A percentile compares a stretch with the other conserved stretches of the same genome.
phyloP scores from a whole-genome alignment of 2,888 invertebrate species.

The Parthenolecanium corni region DNA sequence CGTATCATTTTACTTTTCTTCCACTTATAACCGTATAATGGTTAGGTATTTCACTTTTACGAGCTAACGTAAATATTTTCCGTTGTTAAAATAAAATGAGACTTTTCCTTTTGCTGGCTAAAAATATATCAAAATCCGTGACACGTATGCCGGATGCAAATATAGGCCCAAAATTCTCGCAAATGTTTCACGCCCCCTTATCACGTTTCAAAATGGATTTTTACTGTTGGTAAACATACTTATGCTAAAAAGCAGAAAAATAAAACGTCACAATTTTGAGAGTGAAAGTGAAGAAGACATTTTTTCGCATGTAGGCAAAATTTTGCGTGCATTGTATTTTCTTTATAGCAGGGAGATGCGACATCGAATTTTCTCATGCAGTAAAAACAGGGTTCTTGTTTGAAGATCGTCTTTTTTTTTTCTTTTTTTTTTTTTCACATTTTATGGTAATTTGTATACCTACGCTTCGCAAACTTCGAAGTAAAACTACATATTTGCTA shows the following conservation, averaged over 20 bases:
- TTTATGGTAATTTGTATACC: no score
- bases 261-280: background rate
- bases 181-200: background rate
- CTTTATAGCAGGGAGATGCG: no score
- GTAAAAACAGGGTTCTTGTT: no score
- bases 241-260: background rate
- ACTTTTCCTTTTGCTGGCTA: background rate
- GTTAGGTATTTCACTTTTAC: background rate
- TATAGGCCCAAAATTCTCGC: background rate
- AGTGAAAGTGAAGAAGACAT: background rate
- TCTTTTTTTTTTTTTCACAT: no score
- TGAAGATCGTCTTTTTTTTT: no score
- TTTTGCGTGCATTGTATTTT: background rate
- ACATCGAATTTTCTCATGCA: no score
- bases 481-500: no score
- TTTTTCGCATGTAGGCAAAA: background rate
- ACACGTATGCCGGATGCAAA: background rate
- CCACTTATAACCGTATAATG: background rate
- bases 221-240: background rate
- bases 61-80: no score
- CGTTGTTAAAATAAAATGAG: no score
- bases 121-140: background rate
- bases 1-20: background rate
- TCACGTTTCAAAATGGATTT: background rate
- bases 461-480: no score